Evolutionary conservation across 2,888 invertebrate species (phyloP).

Genomic region (Drosophila anomelani): DNA sequence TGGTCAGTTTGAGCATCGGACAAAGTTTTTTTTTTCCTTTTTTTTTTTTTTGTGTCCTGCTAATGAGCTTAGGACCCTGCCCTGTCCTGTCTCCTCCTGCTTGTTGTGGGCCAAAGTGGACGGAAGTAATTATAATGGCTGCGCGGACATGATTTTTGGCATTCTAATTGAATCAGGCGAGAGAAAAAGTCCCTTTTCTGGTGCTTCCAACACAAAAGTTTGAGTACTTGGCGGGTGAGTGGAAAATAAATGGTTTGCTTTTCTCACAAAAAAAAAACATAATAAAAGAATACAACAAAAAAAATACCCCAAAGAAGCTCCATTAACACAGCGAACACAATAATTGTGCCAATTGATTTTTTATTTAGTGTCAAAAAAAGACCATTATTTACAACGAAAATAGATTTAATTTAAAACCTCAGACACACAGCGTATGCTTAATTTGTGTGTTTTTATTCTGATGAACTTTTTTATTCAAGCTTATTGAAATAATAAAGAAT

Average conservation of each 20-base stretch:
- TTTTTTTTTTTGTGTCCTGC: slow-evolving; percentile 46
- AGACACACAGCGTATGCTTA: slow-evolving; percentile 1
- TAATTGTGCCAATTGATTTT: background rate
- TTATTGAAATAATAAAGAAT: background rate
- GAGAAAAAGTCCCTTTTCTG: slow-evolving; percentile 5
- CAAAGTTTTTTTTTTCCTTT: slow-evolving; percentile 63
- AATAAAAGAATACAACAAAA: background rate
- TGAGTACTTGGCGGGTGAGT: slow-evolving; percentile 8
- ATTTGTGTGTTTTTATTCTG: background rate
- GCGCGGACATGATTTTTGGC: slow-evolving; percentile 72
- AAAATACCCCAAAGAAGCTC: background rate
- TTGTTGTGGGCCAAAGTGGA: slow-evolving; percentile 7
- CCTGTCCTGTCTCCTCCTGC: background rate
- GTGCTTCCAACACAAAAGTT: background rate
- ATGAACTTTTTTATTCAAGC: background rate
- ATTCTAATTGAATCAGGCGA: slow-evolving; percentile 69
- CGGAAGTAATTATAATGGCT: slow-evolving; percentile 75
- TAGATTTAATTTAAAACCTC: background rate
- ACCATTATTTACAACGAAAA: background rate
- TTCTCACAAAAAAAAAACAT: background rate
- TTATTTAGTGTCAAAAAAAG: background rate
- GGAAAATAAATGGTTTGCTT: slow-evolving; percentile 16
- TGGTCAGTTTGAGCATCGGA: slow-evolving; percentile 45
- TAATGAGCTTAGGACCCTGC: background rate
- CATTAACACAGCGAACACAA: background rate